phyloP scores from a whole-genome alignment of 2,888 invertebrate species.

The Drosophila birchii region DNA sequence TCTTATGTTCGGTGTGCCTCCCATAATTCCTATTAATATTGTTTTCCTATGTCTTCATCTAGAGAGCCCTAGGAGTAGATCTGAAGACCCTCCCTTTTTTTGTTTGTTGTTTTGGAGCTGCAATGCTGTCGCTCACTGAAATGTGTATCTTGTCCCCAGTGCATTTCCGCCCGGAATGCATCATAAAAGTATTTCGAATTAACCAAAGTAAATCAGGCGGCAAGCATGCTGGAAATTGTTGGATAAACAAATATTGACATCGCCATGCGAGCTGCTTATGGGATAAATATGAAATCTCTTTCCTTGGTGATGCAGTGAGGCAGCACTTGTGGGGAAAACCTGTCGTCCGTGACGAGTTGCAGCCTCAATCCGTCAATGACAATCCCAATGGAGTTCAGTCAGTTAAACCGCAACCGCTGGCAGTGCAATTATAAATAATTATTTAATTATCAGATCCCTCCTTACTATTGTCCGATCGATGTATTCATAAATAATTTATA shows the following conservation, averaged over 20 bases:
- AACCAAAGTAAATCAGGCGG: conserved; percentile 65
- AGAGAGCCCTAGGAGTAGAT: conserved; percentile 3
- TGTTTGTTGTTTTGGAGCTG: conserved; percentile 58
- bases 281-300: conserved; percentile 57
- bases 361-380: conserved; percentile 3
- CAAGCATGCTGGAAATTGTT: conserved; percentile 57
- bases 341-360: conserved; percentile 18
- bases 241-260: conserved; percentile 70
- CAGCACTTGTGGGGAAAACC: conserved; percentile 42
- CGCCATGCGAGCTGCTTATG: conserved; percentile 58
- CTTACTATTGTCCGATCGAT: not conserved
- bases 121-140: conserved; percentile 39
- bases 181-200: conserved; percentile 70
- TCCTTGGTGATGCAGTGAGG: conserved; percentile 38
- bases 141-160: conserved; percentile 55
- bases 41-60: conserved; percentile 4
- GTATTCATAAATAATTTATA: not conserved
- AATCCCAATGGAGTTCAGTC: not conserved
- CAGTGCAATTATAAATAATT: conserved; percentile 1
- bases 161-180: conserved; percentile 68
- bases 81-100: conserved; percentile 13
- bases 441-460: not conserved
- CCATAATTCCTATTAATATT: not conserved
- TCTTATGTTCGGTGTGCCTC: not conserved
- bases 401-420: not conserved